Evolutionary conservation across 2,888 invertebrate genomes (phyloP).

Genomic region (Onchidella celtica): DNA sequence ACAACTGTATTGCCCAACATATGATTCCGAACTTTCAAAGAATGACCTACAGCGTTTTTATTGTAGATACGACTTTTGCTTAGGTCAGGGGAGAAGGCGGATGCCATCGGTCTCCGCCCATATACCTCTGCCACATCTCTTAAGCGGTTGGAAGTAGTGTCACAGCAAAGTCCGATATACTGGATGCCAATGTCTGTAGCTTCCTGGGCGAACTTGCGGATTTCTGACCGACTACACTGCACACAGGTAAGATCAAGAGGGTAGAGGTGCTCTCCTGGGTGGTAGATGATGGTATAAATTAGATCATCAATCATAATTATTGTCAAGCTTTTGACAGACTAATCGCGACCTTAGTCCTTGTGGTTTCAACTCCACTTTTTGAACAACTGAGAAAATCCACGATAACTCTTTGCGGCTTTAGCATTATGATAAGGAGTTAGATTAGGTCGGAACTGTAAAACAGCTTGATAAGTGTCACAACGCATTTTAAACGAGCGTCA

Average conservation of each 20-base stretch:
- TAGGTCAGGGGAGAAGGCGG: constrained; percentile 66
- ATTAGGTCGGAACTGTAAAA: too few relatives aligned
- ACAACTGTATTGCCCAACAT: constrained; percentile 6
- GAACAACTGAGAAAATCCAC: too few relatives aligned
- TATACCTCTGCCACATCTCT: constrained; percentile 68
- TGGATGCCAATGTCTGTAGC: constrained; percentile 67
- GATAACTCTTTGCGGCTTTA: too few relatives aligned
- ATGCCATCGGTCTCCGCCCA: constrained; percentile 65
- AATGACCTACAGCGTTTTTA: not conserved
- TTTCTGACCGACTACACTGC: constrained; percentile 62
- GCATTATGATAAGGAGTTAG: too few relatives aligned
- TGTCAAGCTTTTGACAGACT: too few relatives aligned
- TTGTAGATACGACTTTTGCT: constrained; percentile 41
- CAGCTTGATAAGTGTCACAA: too few relatives aligned
- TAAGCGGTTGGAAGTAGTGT: constrained; percentile 66
- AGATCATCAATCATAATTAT: too few relatives aligned
- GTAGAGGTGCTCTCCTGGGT: constrained; percentile 66
- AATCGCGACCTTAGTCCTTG: too few relatives aligned
- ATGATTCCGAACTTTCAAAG: not conserved
- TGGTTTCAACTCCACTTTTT: too few relatives aligned
- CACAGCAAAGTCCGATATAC: constrained; percentile 76
- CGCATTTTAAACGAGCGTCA: too few relatives aligned
- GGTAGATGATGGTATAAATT: too few relatives aligned
- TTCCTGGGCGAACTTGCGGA: constrained; percentile 67
- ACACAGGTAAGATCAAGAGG: constrained; percentile 62